These are phyloP conservation scores for Drosophila leonis DNA, from an alignment of 2,888 invertebrate genomes.

Conservation along the genomic window DNA sequence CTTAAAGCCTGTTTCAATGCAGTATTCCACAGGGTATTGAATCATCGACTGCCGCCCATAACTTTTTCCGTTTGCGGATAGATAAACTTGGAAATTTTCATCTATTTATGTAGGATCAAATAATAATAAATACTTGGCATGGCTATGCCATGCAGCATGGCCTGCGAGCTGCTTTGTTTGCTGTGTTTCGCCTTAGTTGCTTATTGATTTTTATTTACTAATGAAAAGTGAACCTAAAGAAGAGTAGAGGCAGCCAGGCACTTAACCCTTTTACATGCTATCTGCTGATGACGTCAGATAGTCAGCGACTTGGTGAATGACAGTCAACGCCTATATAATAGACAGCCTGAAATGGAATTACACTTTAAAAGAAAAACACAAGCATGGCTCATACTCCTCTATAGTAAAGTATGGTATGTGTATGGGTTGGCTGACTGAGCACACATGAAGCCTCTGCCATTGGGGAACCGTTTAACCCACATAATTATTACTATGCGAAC, in stretches of 20 bases:
- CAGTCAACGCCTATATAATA: slow-evolving; percentile 38
- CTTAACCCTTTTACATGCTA: slow-evolving; percentile 80
- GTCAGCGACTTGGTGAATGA: slow-evolving; percentile 37
- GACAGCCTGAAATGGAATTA: slow-evolving; percentile 43
- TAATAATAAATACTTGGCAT: slow-evolving; percentile 16
- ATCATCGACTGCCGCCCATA: background rate
- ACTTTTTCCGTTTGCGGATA: background rate
- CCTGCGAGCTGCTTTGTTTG: slow-evolving; percentile 22
- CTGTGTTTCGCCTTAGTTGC: slow-evolving; percentile 19
- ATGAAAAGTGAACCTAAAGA: slow-evolving; percentile 74
- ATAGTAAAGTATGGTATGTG: too few relatives aligned
- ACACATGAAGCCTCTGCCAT: slow-evolving; percentile 60
- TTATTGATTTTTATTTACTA: slow-evolving; percentile 77
- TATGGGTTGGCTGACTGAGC: slow-evolving; percentile 18
- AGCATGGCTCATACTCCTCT: slow-evolving; percentile 15
- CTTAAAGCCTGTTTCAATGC: background rate
- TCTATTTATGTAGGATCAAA: slow-evolving; percentile 11
- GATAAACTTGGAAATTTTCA: background rate
- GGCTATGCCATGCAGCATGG: slow-evolving; percentile 16
- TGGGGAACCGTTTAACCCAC: slow-evolving; percentile 70
- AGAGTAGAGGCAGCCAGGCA: slow-evolving; percentile 24
- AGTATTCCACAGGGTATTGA: background rate
- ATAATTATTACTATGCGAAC: slow-evolving; percentile 70
- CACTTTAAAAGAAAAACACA: slow-evolving; percentile 57
- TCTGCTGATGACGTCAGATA: slow-evolving; percentile 78